Conservation (phyloP, 1,140 invertebrate genomes). For the Rhagoletis zephyria region DNA sequence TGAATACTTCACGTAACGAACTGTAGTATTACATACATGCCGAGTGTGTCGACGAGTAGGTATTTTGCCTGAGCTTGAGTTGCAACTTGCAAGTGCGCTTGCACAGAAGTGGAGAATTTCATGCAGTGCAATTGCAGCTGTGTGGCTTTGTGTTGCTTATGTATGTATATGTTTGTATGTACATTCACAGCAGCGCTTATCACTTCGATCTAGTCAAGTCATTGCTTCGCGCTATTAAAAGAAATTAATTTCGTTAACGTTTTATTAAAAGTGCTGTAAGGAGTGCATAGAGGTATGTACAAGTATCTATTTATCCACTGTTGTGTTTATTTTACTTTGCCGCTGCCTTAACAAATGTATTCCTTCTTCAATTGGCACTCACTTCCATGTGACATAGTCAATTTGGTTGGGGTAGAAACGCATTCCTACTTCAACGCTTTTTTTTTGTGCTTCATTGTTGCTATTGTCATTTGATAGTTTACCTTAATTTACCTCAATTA, state of each 20-base stretch:
- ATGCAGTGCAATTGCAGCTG: neutral
- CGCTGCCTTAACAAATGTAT: slow-evolving; percentile 6
- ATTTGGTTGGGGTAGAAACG: neutral
- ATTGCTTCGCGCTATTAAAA: slow-evolving; percentile 29
- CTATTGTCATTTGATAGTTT: slow-evolving; percentile 66
- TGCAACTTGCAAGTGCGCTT: neutral
- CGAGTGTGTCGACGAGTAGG: neutral
- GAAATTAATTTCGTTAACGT: slow-evolving; percentile 50
- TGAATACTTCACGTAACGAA: slow-evolving; percentile 34
- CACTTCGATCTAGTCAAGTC: slow-evolving; percentile 24
- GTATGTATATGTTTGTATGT: neutral
- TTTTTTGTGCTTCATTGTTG: slow-evolving; percentile 4
- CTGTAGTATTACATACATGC: neutral
- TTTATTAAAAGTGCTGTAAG: slow-evolving; percentile 19
- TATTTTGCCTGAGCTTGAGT: neutral
- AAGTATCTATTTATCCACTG: neutral
- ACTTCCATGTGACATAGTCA: neutral
- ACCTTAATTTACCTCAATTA: slow-evolving; percentile 74
- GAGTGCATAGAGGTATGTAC: neutral
- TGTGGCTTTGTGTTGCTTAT: neutral
- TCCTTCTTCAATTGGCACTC: slow-evolving; percentile 6
- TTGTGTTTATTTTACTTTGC: neutral
- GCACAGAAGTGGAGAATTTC: too few species aligned
- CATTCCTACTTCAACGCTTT: neutral
- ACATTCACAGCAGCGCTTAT: slow-evolving; percentile 4